Evolutionary conservation across 2,797 vertebrate genomes (phyloP).

Genomic region (Champsocephalus gunnari): DNA sequence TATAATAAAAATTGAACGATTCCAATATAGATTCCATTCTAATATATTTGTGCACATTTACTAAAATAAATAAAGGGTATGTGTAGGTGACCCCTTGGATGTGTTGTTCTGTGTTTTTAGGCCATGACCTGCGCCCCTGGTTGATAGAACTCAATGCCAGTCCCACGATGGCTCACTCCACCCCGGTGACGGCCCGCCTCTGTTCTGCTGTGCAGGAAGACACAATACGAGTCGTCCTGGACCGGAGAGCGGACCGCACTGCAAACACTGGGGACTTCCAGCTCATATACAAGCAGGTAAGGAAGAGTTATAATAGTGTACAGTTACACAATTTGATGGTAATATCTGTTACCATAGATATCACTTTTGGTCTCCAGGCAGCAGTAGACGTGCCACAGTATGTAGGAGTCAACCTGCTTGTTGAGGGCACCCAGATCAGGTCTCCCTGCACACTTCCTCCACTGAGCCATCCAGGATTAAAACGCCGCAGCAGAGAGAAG

Average conservation of each 20-base stretch:
- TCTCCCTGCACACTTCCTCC: slow-evolving; percentile 49
- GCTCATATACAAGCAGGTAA: slow-evolving; percentile 92
- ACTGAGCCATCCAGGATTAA: slow-evolving; percentile 30
- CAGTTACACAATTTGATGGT: background rate
- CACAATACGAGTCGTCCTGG: slow-evolving; percentile 89
- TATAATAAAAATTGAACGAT: background rate
- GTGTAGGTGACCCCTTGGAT: background rate
- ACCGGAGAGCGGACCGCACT: slow-evolving; percentile 78
- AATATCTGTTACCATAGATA: background rate
- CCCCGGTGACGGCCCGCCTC: slow-evolving; percentile 84
- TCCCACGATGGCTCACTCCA: slow-evolving; percentile 91
- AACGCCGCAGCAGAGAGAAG: slow-evolving; percentile 44
- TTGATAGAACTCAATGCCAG: slow-evolving; percentile 93
- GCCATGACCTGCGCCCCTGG: slow-evolving; percentile 87
- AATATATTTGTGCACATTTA: background rate
- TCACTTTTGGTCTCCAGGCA: slow-evolving; percentile 72
- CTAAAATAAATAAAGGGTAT: background rate
- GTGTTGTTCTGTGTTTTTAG: slow-evolving; percentile 28
- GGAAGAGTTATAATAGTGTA: background rate
- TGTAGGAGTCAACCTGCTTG: slow-evolving; percentile 84
- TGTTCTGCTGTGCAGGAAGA: slow-evolving; percentile 91
- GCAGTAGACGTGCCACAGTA: slow-evolving; percentile 84
- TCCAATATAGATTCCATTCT: background rate
- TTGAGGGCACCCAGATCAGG: slow-evolving; percentile 86
- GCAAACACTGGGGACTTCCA: slow-evolving; percentile 89